Base-by-base conservation (phyloP, 2,113 vertebrate genomes). In the Dicentrarchus labrax region DNA sequence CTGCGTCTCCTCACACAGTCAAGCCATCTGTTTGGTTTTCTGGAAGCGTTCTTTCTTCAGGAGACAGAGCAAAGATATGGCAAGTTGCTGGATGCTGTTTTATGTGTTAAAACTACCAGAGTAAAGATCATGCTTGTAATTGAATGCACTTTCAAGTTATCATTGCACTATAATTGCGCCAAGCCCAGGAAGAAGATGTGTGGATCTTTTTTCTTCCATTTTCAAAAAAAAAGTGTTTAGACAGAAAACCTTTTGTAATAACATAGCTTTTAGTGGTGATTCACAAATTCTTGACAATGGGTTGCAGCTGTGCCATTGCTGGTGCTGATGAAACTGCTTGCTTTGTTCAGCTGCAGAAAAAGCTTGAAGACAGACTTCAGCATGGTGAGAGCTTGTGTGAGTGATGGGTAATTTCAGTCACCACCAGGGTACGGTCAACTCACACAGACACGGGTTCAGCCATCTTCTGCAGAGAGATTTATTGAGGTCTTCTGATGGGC, bases 401-500 rank as follows among this genome's bases (percentile, higher is more conserved):
- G 39, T 39, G 30, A 62, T 69, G 62, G 62, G 76, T 22, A 43
- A 21, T 61, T 51, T 65, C 36, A 66, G 56, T 61, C 56, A 41
- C 48, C 15, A 15, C 6, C 61, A 68, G 56, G 8, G n/a, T 4
- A 21, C 4, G 7, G 12, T 60, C 66, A 19, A 61, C 36, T 73
- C 62, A 45, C 36, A 51, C 48, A 53, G 56, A 50, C 38, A 21
- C 19, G 3, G 19, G 36, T n/a, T 78, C 80, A 59, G 53, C 47
- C 69, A 67, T 72, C 61, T 39, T 71, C 59, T 30, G 38, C 77
- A 70, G 19, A 69, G 45, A 69, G 68, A 77, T 85, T 78, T 69
- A 87, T 80, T 24, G 77, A 88, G 76, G 65, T 83, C 72, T 16
- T 73, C 66, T 78, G 71, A 83, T 75, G 56, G 76, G n/a, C 15